Evolutionary conservation across 1,140 invertebrate species (phyloP), one percentile per base, ranked within the genome.

Genomic region (Atta texana): DNA sequence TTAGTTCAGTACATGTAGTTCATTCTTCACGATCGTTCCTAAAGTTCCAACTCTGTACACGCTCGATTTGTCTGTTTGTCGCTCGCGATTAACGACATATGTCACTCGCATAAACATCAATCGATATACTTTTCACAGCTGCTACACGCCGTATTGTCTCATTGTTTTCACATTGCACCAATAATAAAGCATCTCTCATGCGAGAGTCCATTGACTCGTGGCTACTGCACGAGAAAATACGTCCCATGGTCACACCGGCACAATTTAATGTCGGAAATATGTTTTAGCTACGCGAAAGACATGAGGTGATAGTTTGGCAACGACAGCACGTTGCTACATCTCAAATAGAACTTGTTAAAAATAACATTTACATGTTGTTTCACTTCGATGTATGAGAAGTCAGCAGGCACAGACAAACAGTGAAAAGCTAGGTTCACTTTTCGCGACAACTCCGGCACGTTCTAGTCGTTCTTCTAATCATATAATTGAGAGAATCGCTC

Each of bases 311-410:
- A 57, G 55, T 88, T 92, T 93, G 93, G 92, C 93, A 93, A 71
- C 39, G 88, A 72, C 53, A 80, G 57, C 84, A 34, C 71, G 92
- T 92, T 93, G 90, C 89, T 87, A 84, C 21, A 87, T 86, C 82
- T 89, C 44, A 91, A 94, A 94, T 93, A 94, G 92, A 91, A 66
- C 39, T 68, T 78, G 85, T 86, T 91, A 86, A 90, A 94, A 94
- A 94, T 94, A 94, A 91, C 87, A 81, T 31, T 53, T 84, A 69
- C 74, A 24, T 88, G 49, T 31, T 53, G 31, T 49, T 78, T 44
- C 59, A 44, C 18, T 55, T 61, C 24, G 75, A 77, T 77, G 71
- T 74, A 31, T 10, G 24, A 63, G 49, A 34, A 61, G 86, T 61
- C 49, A 44, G 44, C 63, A 51, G 63, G 66, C 66, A 61, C 44